These are phyloP conservation scores for Cyclophora punctaria DNA, from an alignment of 2,888 invertebrate genomes.

Conservation along the genomic window DNA sequence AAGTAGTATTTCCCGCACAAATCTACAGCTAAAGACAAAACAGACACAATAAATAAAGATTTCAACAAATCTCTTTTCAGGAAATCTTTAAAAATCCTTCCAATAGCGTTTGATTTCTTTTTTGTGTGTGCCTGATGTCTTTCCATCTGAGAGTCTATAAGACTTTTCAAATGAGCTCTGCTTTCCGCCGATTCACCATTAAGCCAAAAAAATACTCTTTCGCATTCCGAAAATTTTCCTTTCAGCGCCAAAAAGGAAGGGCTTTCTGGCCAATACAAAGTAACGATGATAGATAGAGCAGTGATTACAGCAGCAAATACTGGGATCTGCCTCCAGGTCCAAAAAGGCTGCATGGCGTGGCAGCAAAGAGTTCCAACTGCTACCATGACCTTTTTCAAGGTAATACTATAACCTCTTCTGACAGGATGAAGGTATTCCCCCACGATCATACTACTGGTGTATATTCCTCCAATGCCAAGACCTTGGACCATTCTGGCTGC, in stretches of 20 bases:
- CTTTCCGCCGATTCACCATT: conserved; percentile 23
- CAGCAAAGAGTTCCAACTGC: conserved; percentile 29
- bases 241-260: conserved; percentile 34
- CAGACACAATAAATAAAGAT: conserved; percentile 23
- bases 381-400: conserved; percentile 24
- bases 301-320: conserved; percentile 16
- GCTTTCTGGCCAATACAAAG: conserved; percentile 36
- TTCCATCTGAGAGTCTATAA: conserved; percentile 21
- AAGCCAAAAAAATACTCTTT: conserved; percentile 29
- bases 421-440: conserved; percentile 32
- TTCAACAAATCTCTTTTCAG: conserved; percentile 27
- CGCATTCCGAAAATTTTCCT: conserved; percentile 32
- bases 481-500: conserved; percentile 34
- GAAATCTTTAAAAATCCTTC: conserved; percentile 15
- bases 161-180: conserved; percentile 25
- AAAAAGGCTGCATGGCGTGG: conserved; percentile 27
- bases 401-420: conserved; percentile 34
- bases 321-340: conserved; percentile 35
- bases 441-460: conserved; percentile 26
- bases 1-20: conserved; percentile 33
- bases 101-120: conserved; percentile 2
- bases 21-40: conserved; percentile 32
- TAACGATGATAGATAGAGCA: conserved; percentile 17
- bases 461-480: conserved; percentile 26
- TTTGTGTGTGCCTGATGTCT: conserved; percentile 13